A percentile compares a stretch with the other conserved stretches of the same genome.
phyloP scores from a whole-genome alignment of 2,888 invertebrate genomes.

The Loripinus fragilis region DNA sequence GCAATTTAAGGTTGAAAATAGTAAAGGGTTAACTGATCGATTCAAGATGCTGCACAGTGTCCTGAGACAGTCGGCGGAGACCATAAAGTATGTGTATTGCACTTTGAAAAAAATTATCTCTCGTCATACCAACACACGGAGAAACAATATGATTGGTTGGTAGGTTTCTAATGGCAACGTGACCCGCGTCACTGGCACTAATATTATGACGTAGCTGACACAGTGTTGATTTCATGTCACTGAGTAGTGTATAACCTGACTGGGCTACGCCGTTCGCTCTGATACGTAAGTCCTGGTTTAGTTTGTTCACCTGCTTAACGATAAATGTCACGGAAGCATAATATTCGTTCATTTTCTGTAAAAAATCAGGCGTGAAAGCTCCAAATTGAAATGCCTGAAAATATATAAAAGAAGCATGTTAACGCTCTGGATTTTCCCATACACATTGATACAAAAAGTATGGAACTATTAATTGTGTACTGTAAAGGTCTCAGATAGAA shows the following conservation, averaged over 20 bases:
- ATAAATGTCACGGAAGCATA: neutral
- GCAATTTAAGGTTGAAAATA: too few relatives aligned
- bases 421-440: too few relatives aligned
- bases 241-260: neutral
- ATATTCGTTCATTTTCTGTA: constrained; percentile 5
- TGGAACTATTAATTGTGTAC: too few relatives aligned
- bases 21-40: too few relatives aligned
- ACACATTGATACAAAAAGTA: too few relatives aligned
- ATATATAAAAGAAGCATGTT: neutral
- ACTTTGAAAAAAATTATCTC: neutral
- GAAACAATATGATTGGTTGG: neutral
- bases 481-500: too few relatives aligned
- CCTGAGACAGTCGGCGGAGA: neutral
- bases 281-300: neutral
- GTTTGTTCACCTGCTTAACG: neutral
- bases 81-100: neutral
- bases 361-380: neutral
- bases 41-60: neutral
- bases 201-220: neutral
- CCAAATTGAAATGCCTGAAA: neutral
- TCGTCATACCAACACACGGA: neutral
- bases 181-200: neutral
- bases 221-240: neutral
- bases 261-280: neutral
- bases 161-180: neutral